phyloP scores from a whole-genome alignment of 2,888 invertebrate species.

The Yponomeuta malinellus region DNA sequence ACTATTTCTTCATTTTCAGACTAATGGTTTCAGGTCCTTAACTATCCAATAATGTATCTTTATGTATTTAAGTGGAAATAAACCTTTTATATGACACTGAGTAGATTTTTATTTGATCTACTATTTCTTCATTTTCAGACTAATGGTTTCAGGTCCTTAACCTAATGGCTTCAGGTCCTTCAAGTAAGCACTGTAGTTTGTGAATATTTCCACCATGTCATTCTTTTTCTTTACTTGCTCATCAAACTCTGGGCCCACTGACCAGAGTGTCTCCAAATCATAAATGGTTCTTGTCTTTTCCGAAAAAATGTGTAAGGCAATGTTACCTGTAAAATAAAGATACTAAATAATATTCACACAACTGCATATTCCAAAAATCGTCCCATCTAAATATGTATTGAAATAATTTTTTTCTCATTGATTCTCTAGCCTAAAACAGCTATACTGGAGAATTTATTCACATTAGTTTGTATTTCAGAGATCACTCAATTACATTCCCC shows the following conservation, averaged over 20 bases:
- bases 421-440: too few relatives aligned
- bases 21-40: too few relatives aligned
- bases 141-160: conserved; percentile 23
- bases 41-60: conserved; percentile 54
- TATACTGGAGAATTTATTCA: too few relatives aligned
- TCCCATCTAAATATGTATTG: too few relatives aligned
- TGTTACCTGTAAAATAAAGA: conserved; percentile 82
- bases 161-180: conserved; percentile 78
- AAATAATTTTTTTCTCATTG: too few relatives aligned
- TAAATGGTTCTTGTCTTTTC: conserved; percentile 80
- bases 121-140: neutral
- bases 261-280: conserved; percentile 94
- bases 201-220: conserved; percentile 78
- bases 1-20: neutral
- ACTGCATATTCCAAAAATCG: too few relatives aligned
- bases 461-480: too few relatives aligned
- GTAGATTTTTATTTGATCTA: conserved; percentile 34
- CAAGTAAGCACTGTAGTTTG: conserved; percentile 80
- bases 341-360: neutral
- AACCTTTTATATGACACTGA: conserved; percentile 75
- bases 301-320: conserved; percentile 92
- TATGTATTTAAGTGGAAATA: conserved; percentile 68
- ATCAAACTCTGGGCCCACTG: conserved; percentile 89
- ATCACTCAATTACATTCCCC: too few relatives aligned
- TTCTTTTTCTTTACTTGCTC: conserved; percentile 78